These are phyloP conservation scores for Cassiopea andromeda DNA, from an alignment of 30 jellyfish, hydroid and myxozoan species.

Conservation along the genomic window DNA sequence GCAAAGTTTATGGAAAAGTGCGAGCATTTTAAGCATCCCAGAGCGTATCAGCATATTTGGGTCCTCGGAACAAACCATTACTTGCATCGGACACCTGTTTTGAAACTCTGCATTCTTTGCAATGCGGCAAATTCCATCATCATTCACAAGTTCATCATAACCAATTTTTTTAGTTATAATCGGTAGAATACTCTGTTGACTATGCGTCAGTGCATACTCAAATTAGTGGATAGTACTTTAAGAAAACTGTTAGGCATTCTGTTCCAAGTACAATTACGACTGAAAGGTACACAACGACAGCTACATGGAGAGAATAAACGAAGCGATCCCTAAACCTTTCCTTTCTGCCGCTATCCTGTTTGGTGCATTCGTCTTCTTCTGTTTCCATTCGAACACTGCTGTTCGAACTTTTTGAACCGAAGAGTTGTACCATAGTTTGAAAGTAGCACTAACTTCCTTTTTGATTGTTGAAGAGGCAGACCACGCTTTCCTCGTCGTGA, in stretches of 20 bases:
- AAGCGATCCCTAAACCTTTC: constrained; percentile 15
- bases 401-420: not conserved
- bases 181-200: no score
- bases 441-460: not conserved
- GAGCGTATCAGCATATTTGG: no score
- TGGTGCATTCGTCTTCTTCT: not conserved
- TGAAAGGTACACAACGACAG: constrained; percentile 28
- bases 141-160: no score
- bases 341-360: not conserved
- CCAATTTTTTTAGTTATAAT: no score
- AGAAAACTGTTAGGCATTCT: constrained; percentile 12
- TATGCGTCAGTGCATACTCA: not conserved
- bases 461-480: no score
- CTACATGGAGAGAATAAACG: constrained; percentile 26
- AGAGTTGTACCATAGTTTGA: not conserved
- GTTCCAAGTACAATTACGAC: constrained; percentile 22
- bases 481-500: no score
- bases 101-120: no score
- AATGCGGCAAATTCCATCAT: no score
- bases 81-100: no score
- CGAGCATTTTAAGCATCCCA: no score
- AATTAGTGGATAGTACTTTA: constrained; percentile 35
- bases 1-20: no score
- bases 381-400: not conserved
- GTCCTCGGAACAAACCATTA: no score